These are phyloP conservation scores for Ephestia elutella DNA, from an alignment of 1,140 invertebrate genomes.

Conservation along the genomic window DNA sequence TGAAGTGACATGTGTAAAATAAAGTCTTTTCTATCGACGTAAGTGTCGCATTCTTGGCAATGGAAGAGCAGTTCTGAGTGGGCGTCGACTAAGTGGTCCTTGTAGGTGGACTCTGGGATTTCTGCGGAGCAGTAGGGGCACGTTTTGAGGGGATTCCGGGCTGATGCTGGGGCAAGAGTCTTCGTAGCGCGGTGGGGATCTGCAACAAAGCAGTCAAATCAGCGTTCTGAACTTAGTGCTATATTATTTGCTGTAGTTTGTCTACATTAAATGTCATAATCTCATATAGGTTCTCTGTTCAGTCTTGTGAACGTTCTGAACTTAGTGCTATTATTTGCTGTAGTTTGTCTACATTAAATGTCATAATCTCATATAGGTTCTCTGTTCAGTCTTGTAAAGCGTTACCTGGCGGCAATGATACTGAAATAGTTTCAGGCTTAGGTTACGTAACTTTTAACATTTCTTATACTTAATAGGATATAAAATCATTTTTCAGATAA, in stretches of 20 bases:
- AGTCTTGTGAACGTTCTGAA: too few species aligned
- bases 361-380: too few species aligned
- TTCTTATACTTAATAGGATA: too few species aligned
- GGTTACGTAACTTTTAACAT: too few species aligned
- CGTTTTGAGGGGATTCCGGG: background rate
- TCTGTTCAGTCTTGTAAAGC: too few species aligned
- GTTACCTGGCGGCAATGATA: too few species aligned
- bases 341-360: too few species aligned
- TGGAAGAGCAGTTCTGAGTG: slow-evolving; percentile 45
- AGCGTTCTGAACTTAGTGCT: background rate
- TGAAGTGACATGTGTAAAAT: slow-evolving; percentile 51
- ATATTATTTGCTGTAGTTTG: too few species aligned
- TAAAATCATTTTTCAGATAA: too few species aligned
- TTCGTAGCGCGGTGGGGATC: slow-evolving; percentile 18
- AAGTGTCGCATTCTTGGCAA: slow-evolving; percentile 50
- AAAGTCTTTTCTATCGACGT: slow-evolving; percentile 39
- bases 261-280: background rate
- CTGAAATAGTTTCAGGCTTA: too few species aligned
- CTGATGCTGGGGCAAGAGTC: background rate
- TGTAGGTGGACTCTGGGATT: slow-evolving; percentile 18
- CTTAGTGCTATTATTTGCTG: too few species aligned
- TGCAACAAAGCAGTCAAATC: slow-evolving; percentile 32
- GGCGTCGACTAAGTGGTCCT: slow-evolving; percentile 30
- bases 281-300: background rate
- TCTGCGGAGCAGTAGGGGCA: slow-evolving; percentile 37